phyloP scores from a whole-genome alignment of 2,888 invertebrate species.

The Gortyna flavago region DNA sequence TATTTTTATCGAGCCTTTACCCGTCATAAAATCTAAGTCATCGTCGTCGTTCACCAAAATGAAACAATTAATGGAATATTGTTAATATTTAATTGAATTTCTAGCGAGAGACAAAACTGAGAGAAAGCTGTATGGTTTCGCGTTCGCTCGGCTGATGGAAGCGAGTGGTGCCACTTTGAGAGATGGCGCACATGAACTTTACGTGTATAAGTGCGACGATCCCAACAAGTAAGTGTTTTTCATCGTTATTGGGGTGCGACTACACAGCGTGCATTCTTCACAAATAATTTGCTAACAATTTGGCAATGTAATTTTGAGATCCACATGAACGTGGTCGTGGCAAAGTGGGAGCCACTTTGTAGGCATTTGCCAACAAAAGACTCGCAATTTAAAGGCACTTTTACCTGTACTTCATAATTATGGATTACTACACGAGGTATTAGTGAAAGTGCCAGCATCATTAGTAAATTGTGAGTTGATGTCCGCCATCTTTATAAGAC shows the following conservation, averaged over 20 bases:
- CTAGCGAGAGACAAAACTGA: constrained; percentile 96
- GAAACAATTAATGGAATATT: no score
- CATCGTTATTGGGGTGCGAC: not conserved
- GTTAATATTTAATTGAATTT: constrained; percentile 58
- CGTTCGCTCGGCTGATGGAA: constrained; percentile 97
- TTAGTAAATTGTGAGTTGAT: not conserved
- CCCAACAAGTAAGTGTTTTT: constrained; percentile 89
- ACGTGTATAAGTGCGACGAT: constrained; percentile 98
- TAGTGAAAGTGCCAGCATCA: not conserved
- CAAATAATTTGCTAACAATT: not conserved
- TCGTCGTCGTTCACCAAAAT: not conserved
- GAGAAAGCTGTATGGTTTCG: constrained; percentile 97
- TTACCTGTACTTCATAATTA: not conserved
- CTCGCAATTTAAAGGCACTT: not conserved
- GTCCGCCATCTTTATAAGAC: not conserved
- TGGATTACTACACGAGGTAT: not conserved
- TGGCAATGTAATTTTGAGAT: not conserved
- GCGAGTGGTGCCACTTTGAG: constrained; percentile 96
- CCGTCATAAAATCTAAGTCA: not conserved
- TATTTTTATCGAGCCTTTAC: not conserved
- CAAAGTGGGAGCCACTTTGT: not conserved
- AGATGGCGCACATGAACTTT: constrained; percentile 97
- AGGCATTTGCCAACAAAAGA: not conserved
- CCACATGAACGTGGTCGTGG: no score
- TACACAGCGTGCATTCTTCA: not conserved